Conservation (phyloP, 2,888 invertebrate species). For the Microplitis deprimator region DNA sequence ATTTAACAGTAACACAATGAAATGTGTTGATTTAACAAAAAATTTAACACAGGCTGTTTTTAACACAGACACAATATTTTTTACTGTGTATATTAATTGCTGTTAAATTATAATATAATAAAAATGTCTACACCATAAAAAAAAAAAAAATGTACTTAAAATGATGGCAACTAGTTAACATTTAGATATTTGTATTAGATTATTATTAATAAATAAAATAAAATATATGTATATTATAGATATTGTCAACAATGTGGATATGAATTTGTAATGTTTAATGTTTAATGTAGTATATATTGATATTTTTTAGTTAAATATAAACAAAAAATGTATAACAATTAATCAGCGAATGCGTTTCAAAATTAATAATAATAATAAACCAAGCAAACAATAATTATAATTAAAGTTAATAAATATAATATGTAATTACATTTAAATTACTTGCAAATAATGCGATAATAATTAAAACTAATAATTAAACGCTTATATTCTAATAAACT, state of each 20-base stretch:
- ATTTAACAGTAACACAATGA: too few species aligned
- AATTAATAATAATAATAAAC: background rate
- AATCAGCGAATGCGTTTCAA: conserved; percentile 1
- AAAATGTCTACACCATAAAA: conserved; percentile 51
- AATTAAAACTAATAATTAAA: background rate
- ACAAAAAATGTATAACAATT: background rate
- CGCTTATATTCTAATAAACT: too few species aligned
- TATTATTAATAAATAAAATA: conserved; percentile 51
- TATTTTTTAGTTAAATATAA: conserved; percentile 36
- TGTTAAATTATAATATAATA: background rate
- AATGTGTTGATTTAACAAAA: too few species aligned
- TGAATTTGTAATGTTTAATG: conserved; percentile 42
- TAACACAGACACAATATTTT: too few species aligned
- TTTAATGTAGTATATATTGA: conserved; percentile 14
- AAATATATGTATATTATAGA: conserved; percentile 59
- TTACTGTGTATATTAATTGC: too few species aligned
- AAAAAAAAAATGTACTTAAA: conserved; percentile 64
- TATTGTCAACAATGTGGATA: conserved; percentile 59
- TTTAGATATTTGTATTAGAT: conserved; percentile 52
- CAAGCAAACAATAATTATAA: conserved; percentile 3
- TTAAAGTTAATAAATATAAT: background rate
- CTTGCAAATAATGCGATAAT: background rate
- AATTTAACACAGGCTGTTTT: too few species aligned
- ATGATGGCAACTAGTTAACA: conserved; percentile 44
- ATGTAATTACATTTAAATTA: background rate